Conservation (phyloP, 2,888 invertebrate genomes). For the Phyllotreta striolata region DNA sequence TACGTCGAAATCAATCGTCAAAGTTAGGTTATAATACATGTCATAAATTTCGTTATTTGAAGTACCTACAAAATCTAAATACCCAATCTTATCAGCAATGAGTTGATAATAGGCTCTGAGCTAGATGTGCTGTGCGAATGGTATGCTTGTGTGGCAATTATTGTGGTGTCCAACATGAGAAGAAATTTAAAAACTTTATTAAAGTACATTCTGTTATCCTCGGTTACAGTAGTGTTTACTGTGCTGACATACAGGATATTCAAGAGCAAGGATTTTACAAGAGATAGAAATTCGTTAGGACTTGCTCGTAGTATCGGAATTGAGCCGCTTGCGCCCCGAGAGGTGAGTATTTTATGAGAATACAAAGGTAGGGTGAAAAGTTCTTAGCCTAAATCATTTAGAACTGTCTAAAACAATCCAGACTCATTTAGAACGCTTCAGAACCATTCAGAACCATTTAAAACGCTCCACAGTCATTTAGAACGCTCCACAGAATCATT, state of each 20-base stretch:
- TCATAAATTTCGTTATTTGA: background rate
- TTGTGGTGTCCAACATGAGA: constrained; percentile 51
- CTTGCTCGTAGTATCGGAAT: constrained; percentile 33
- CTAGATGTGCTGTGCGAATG: constrained; percentile 8
- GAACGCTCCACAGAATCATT: too few species aligned
- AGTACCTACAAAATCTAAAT: constrained; percentile 1
- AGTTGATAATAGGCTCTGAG: constrained; percentile 23
- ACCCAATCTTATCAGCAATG: constrained; percentile 31
- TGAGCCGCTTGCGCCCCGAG: constrained; percentile 40
- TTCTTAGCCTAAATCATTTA: too few species aligned
- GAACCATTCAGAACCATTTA: too few species aligned
- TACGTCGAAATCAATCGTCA: background rate
- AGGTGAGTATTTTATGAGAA: constrained; percentile 41
- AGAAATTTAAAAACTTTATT: constrained; percentile 57
- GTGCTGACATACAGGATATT: constrained; percentile 56
- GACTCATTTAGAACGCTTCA: too few species aligned
- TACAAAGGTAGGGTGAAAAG: too few species aligned
- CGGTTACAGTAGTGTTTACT: constrained; percentile 56
- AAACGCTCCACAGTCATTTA: too few species aligned
- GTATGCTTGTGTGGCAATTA: constrained; percentile 31
- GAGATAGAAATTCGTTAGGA: constrained; percentile 16
- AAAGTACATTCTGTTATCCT: constrained; percentile 56
- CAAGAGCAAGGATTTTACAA: constrained; percentile 39
- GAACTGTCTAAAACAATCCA: too few species aligned
- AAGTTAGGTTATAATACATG: constrained; percentile 27